Evolutionary conservation across 2,113 vertebrate species (phyloP).

Genomic region (Crotalus tigris): DNA sequence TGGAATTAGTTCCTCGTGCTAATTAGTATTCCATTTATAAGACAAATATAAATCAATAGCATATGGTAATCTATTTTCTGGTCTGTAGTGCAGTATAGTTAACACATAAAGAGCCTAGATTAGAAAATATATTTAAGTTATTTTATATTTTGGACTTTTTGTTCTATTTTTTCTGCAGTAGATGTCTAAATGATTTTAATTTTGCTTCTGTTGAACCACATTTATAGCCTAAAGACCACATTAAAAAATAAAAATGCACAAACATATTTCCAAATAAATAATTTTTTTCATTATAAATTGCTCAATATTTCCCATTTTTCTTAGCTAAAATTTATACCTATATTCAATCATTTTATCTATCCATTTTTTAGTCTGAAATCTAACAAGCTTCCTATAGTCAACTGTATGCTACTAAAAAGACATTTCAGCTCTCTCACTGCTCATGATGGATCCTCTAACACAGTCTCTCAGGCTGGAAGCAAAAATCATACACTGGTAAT

Average conservation of each 20-base stretch:
- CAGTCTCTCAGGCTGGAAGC: background rate
- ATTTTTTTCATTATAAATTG: background rate
- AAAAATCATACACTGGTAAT: background rate
- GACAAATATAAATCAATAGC: constrained; percentile 15
- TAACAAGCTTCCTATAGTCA: background rate
- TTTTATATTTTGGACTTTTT: constrained; percentile 25
- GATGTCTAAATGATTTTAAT: constrained; percentile 26
- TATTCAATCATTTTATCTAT: background rate
- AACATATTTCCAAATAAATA: background rate
- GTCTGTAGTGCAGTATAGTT: constrained; percentile 35
- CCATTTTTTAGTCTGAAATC: background rate
- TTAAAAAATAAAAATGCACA: background rate
- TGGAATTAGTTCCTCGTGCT: background rate
- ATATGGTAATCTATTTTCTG: background rate
- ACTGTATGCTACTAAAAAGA: background rate
- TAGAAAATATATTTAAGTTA: constrained; percentile 21
- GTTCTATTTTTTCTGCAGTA: background rate
- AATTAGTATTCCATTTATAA: background rate
- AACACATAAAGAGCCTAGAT: constrained; percentile 18
- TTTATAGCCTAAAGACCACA: constrained; percentile 44
- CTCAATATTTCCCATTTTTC: background rate
- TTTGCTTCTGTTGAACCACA: constrained; percentile 45
- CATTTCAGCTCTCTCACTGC: background rate
- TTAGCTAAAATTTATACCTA: background rate
- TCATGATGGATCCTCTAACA: background rate